These are phyloP conservation scores for Saturnia pavonia DNA, from an alignment of 2,888 invertebrate species.

Conservation along the genomic window DNA sequence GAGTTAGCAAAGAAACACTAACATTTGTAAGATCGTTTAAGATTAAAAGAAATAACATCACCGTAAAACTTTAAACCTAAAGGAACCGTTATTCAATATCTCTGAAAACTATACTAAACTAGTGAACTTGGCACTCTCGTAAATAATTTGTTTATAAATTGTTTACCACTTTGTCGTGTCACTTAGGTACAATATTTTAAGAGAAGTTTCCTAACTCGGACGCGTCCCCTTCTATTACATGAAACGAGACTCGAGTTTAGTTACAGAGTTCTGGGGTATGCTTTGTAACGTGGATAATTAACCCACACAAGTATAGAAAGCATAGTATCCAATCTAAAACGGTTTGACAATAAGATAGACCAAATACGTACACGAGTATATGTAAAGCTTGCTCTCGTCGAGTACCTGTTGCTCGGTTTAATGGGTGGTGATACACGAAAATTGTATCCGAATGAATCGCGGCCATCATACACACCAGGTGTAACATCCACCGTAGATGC, in stretches of 20 bases:
- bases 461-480: too few species aligned
- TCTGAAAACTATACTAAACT: constrained; percentile 23
- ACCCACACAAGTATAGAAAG: constrained; percentile 16
- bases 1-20: neutral
- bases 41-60: neutral
- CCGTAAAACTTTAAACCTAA: neutral
- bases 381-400: too few species aligned
- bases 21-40: neutral
- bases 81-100: constrained; percentile 18
- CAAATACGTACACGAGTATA: too few species aligned
- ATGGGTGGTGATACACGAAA: too few species aligned
- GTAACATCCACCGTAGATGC: too few species aligned
- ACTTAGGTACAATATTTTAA: constrained; percentile 46
- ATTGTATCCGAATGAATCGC: too few species aligned
- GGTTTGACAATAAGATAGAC: neutral
- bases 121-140: constrained; percentile 36
- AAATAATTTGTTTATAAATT: constrained; percentile 44
- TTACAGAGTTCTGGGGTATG: constrained; percentile 35
- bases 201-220: constrained; percentile 47
- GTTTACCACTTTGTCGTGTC: constrained; percentile 30
- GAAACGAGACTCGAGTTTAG: constrained; percentile 46
- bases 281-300: constrained; percentile 36
- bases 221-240: constrained; percentile 58
- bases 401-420: too few species aligned
- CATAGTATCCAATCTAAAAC: neutral